These are phyloP conservation scores for Gymnopithys bicolor DNA, from an alignment of 2,797 vertebrate genomes.

Conservation along the genomic window DNA sequence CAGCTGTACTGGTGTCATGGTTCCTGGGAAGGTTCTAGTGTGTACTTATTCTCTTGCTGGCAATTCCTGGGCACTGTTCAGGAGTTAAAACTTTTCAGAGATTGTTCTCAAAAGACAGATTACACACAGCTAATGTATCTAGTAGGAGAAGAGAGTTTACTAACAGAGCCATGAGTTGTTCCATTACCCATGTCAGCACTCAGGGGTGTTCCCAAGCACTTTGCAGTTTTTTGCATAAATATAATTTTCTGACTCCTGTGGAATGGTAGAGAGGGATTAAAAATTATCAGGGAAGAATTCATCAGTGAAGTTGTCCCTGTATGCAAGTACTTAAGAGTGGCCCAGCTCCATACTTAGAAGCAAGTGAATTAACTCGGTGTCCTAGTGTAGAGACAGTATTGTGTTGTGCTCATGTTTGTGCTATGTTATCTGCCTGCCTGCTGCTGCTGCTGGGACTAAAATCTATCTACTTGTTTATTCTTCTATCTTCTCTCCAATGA, in stretches of 20 bases:
- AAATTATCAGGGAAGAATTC: background rate
- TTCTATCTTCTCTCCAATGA: background rate
- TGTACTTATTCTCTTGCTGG: background rate
- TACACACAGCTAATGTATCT: background rate
- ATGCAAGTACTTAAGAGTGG: background rate
- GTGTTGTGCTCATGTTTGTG: background rate
- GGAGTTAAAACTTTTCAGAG: background rate
- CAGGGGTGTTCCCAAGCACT: accelerated
- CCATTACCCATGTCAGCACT: background rate
- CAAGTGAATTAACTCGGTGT: background rate
- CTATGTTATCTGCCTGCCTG: background rate
- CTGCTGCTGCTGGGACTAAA: background rate
- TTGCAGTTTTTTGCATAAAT: background rate
- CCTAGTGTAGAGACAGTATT: background rate
- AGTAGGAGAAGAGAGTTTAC: background rate
- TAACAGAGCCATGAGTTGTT: background rate
- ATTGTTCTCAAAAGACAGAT: background rate
- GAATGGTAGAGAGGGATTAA: background rate
- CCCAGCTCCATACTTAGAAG: background rate
- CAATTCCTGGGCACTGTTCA: background rate
- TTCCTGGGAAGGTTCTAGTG: background rate
- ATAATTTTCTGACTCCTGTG: background rate
- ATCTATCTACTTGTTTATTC: background rate
- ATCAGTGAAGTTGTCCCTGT: background rate
- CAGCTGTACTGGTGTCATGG: background rate